Conservation (phyloP, 2,888 invertebrate genomes). For the Aphrophora alni region DNA sequence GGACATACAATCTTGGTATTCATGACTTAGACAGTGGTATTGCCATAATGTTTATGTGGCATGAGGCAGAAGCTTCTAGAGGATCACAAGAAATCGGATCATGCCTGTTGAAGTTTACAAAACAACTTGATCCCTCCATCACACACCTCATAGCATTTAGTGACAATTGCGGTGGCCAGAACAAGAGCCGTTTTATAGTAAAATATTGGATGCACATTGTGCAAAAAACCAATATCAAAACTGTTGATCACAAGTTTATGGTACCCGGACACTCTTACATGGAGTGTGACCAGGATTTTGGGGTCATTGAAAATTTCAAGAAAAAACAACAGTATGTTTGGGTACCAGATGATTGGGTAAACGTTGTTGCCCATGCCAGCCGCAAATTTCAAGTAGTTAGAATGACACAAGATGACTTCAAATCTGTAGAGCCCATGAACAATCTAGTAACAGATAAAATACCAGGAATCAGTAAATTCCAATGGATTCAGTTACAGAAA, state of each 20-base stretch:
- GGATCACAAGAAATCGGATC: conserved; percentile 46
- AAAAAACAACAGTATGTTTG: conserved; percentile 20
- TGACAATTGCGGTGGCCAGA: too few species aligned
- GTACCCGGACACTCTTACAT: conserved; percentile 42
- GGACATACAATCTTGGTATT: conserved; percentile 46
- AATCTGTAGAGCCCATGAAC: not conserved
- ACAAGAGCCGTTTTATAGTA: conserved; percentile 36
- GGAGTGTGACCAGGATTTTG: too few species aligned
- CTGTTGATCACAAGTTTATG: conserved; percentile 33
- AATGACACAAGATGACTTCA: conserved; percentile 1
- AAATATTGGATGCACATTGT: conserved; percentile 47
- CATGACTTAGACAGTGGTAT: conserved; percentile 35
- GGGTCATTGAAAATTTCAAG: conserved; percentile 37
- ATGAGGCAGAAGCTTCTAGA: conserved; percentile 44
- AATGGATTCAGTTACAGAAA: conserved; percentile 18
- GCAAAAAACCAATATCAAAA: conserved; percentile 35
- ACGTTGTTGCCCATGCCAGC: not conserved
- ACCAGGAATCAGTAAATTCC: not conserved
- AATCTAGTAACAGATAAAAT: not conserved
- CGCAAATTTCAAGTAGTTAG: not conserved
- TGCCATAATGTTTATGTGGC: conserved; percentile 44
- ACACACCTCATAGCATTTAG: conserved; percentile 40
- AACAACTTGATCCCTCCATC: conserved; percentile 30
- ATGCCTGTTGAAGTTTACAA: conserved; percentile 43
- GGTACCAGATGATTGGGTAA: conserved; percentile 29